Conservation (phyloP, 2,888 invertebrate genomes). For the Conomelus anceps region DNA sequence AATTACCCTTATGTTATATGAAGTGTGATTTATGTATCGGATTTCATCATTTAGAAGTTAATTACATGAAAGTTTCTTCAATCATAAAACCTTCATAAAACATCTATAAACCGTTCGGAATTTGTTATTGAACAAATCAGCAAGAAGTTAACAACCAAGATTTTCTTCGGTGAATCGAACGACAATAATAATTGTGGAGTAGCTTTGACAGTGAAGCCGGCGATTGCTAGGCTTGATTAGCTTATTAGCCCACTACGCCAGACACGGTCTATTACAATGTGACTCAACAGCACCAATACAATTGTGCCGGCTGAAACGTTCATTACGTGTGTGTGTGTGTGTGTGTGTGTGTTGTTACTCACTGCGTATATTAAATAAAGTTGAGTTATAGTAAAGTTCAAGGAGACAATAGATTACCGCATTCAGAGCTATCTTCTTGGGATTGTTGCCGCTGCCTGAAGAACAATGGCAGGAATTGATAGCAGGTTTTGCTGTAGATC, state of each 20-base stretch:
- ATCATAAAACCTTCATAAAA: background rate
- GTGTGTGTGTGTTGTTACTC: background rate
- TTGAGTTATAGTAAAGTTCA: background rate
- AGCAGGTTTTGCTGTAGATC: background rate
- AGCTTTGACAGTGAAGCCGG: background rate
- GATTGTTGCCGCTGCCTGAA: background rate
- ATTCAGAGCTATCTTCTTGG: background rate
- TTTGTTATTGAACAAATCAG: background rate
- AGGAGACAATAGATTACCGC: background rate
- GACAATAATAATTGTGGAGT: background rate
- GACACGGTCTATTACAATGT: background rate
- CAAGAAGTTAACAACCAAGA: too few species aligned
- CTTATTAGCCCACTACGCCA: background rate
- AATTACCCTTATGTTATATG: too few species aligned
- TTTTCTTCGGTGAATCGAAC: background rate
- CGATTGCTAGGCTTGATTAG: background rate
- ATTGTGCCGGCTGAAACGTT: background rate
- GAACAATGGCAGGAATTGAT: background rate
- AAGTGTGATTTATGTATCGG: too few species aligned
- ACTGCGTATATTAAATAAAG: background rate
- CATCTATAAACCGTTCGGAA: background rate
- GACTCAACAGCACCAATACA: background rate
- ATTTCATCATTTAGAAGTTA: background rate
- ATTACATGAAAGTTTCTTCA: background rate
- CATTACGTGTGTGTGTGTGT: too few species aligned